phyloP scores from a whole-genome alignment of 2,888 invertebrate species.

The Sesia bembeciformis region DNA sequence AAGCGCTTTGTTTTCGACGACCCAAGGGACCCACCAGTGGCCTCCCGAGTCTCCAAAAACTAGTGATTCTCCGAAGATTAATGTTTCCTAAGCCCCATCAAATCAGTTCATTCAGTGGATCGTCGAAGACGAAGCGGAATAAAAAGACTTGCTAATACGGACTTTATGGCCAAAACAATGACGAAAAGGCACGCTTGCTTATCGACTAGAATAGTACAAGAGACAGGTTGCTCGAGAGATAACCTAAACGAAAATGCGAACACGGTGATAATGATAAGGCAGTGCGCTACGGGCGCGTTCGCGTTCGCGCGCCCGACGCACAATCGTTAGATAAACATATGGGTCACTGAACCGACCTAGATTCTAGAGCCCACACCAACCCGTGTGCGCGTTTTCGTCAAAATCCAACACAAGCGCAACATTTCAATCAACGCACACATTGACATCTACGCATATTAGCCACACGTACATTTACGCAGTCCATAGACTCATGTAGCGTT shows the following conservation, averaged over 20 bases:
- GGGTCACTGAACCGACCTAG: slow-evolving; percentile 73
- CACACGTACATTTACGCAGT: background rate
- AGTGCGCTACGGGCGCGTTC: slow-evolving; percentile 29
- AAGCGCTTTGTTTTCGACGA: too few species aligned
- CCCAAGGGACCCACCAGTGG: too few species aligned
- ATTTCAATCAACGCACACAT: background rate
- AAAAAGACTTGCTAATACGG: too few species aligned
- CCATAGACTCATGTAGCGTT: background rate
- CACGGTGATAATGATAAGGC: slow-evolving; percentile 50
- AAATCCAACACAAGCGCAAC: slow-evolving; percentile 19
- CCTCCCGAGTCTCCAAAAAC: too few species aligned
- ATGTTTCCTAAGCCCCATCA: too few species aligned
- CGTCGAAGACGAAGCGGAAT: too few species aligned
- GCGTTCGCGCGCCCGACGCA: slow-evolving; percentile 42
- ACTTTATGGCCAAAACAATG: background rate
- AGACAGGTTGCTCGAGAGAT: slow-evolving; percentile 65
- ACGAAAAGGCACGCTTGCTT: slow-evolving; percentile 3
- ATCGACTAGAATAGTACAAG: slow-evolving; percentile 30
- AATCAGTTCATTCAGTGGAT: too few species aligned
- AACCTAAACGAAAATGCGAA: slow-evolving; percentile 64
- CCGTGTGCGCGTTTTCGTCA: slow-evolving; percentile 50
- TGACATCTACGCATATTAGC: background rate
- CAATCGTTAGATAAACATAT: slow-evolving; percentile 73
- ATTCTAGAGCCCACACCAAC: slow-evolving; percentile 41
- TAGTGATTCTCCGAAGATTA: too few species aligned